These are phyloP conservation scores for Agrochola macilenta DNA, from an alignment of 2,888 invertebrate species.

Conservation along the genomic window DNA sequence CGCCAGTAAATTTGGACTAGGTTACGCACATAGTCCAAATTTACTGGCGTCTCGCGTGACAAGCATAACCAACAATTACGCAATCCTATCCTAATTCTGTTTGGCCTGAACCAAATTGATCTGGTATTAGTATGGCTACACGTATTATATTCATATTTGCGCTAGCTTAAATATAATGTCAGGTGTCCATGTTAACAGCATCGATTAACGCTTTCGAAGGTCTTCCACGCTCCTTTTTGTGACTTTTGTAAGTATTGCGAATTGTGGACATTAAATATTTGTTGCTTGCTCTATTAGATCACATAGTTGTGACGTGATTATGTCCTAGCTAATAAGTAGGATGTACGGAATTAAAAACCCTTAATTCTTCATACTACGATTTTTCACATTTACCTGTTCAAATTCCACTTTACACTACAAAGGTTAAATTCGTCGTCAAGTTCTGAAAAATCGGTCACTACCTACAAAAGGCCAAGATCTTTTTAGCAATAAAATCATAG, in stretches of 20 bases:
- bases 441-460: background rate
- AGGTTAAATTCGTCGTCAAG: background rate
- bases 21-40: too few species aligned
- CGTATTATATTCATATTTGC: constrained; percentile 24
- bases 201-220: constrained; percentile 49
- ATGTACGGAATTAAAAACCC: background rate
- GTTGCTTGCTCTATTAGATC: constrained; percentile 6
- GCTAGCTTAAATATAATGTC: constrained; percentile 18
- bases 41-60: too few species aligned
- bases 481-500: background rate
- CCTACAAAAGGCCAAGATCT: background rate
- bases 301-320: background rate
- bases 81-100: constrained; percentile 28
- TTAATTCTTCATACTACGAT: background rate
- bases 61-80: constrained; percentile 24
- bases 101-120: constrained; percentile 23
- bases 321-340: background rate
- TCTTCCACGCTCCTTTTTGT: constrained; percentile 13
- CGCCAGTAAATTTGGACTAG: constrained; percentile 22
- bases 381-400: constrained; percentile 20
- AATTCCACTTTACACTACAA: constrained; percentile 11
- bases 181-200: constrained; percentile 7
- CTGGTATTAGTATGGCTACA: constrained; percentile 4
- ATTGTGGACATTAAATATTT: constrained; percentile 13
- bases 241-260: background rate